phyloP scores from a whole-genome alignment of 2,797 vertebrate species.

The Notoglanidium macrostoma region DNA sequence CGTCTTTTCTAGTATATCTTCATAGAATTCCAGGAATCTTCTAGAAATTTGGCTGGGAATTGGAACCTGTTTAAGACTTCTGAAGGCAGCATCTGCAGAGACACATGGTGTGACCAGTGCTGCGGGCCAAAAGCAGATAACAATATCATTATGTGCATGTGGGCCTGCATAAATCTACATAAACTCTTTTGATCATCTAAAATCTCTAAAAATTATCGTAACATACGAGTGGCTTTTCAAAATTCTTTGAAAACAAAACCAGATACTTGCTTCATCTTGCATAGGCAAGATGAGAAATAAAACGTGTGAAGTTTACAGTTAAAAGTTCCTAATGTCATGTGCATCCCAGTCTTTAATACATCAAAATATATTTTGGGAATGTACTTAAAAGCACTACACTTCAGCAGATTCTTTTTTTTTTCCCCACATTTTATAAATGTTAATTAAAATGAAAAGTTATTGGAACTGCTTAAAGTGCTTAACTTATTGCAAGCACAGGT shows the following conservation, averaged over 20 bases:
- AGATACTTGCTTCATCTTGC: not conserved
- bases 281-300: not conserved
- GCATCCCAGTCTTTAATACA: not conserved
- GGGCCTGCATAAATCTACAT: constrained; percentile 36
- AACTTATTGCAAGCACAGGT: not conserved
- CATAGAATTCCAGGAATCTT: not conserved
- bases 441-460: not conserved
- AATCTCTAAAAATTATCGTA: not conserved
- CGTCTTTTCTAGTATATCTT: not conserved
- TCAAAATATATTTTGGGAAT: not conserved
- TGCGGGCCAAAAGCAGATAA: constrained; percentile 30
- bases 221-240: not conserved
- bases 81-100: constrained; percentile 27
- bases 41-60: constrained; percentile 12
- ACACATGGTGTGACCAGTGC: constrained; percentile 16
- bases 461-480: not conserved
- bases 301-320: not conserved
- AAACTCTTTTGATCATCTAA: constrained; percentile 35
- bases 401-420: not conserved
- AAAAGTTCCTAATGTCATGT: not conserved
- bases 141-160: constrained; percentile 32
- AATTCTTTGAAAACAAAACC: not conserved
- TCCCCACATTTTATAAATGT: not conserved
- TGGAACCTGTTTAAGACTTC: constrained; percentile 17
- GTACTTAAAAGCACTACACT: not conserved